Evolutionary conservation across 2,113 vertebrate species (phyloP).

Genomic region (Formicarius rufipectus): DNA sequence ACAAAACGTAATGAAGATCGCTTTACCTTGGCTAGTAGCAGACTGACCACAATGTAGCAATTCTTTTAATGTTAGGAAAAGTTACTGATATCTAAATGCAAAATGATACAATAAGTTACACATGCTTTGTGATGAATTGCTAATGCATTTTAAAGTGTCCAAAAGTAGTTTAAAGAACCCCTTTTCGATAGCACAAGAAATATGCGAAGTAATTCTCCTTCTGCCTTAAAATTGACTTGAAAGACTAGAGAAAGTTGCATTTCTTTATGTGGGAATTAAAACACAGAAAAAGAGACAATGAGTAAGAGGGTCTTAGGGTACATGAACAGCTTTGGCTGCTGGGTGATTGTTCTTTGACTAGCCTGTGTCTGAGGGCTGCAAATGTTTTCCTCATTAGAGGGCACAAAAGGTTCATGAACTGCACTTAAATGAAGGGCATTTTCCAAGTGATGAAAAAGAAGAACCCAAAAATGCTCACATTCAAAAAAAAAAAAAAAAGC

Average conservation of each 20-base stretch:
- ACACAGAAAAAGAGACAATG: background rate
- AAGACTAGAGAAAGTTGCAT: background rate
- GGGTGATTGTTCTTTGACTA: background rate
- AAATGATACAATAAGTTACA: background rate
- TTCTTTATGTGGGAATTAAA: background rate
- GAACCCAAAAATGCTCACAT: background rate
- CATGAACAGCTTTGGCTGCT: background rate
- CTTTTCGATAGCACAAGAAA: background rate
- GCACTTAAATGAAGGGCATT: background rate
- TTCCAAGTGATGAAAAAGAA: background rate
- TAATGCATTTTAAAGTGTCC: background rate
- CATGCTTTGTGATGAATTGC: background rate
- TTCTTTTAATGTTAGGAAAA: background rate
- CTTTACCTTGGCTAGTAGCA: background rate
- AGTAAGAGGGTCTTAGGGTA: background rate
- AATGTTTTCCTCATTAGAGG: background rate
- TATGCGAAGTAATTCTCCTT: background rate
- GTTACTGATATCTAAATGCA: background rate
- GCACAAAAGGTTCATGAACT: background rate
- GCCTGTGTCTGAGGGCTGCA: background rate
- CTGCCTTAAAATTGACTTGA: background rate
- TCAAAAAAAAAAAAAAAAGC: background rate
- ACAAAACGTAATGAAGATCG: background rate
- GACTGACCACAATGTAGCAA: background rate
- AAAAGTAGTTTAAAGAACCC: background rate